Base-by-base conservation (phyloP, 2,888 invertebrate genomes). In the Unio pictorum region DNA sequence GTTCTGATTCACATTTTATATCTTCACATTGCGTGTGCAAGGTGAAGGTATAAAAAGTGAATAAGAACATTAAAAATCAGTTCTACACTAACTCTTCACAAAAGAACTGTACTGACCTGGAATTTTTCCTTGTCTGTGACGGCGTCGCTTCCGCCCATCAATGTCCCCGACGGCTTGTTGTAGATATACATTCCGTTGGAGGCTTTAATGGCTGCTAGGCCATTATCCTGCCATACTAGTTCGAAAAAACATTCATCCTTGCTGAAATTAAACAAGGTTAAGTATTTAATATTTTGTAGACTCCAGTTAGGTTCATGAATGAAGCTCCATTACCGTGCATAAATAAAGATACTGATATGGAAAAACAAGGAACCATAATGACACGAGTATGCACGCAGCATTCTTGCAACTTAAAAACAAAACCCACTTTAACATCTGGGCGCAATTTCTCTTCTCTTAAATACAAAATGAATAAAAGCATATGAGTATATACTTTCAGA, bases 131-230 rank as follows among this genome's bases (percentile, higher is more conserved):
- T 95, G 82, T 96, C 96, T 81, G 95, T 95, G 77, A 95, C 93
- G 74, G 92, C 89, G 28, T 95, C 96, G 1, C 94, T 93, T 90
- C 95, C 95, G 84, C 96, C 97, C 91, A 95, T 95, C 79, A 98
- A 93, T 90, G 96, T 96, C 18, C 98, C 98, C 62, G 97, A 97
- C 85, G 96, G 94, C 91, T 97, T 97, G 81, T 97, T 97, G 81
- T 95, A 95, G 81, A 98, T 92, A 91, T 95, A 97, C 90, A 96
- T 95, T 87, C 96, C 97, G 91, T 97, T 98, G 91, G 95, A 95
- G 84, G 97, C 97, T 82, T 96, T 94, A 92, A 98, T 94, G 23
- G 95, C 95, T 28, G 97, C 94, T 0, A 96, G 94, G 56, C 98
- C 98, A 89, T 96, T 96, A 54, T 94, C 94, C 87, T 95, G 95